phyloP scores from a whole-genome alignment of 1,140 invertebrate genomes.

The Chironomus striatipennis region DNA sequence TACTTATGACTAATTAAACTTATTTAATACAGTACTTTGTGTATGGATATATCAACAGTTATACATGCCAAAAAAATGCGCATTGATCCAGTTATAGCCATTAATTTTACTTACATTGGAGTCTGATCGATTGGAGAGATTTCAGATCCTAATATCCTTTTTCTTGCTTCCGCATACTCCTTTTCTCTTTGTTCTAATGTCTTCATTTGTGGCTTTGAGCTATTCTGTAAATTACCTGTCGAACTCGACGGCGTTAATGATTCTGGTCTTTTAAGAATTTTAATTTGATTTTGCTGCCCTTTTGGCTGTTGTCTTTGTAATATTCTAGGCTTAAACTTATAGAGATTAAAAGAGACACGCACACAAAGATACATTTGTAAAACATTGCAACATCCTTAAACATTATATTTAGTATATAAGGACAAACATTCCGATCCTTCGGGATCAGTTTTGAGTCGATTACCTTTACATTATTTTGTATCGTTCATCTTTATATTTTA shows the following conservation, averaged over 20 bases:
- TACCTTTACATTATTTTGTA: too few species aligned
- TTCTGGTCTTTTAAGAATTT: constrained; percentile 51
- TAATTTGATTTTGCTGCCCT: constrained; percentile 35
- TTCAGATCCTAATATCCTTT: constrained; percentile 70
- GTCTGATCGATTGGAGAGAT: constrained; percentile 59
- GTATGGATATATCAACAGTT: too few species aligned
- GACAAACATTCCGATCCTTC: too few species aligned
- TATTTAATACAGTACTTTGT: too few species aligned
- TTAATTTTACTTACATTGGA: constrained; percentile 44
- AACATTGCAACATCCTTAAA: too few species aligned
- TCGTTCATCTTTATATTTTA: too few species aligned
- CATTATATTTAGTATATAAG: too few species aligned
- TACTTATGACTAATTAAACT: too few species aligned
- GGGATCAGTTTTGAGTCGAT: too few species aligned
- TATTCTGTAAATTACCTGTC: background rate
- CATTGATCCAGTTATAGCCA: background rate
- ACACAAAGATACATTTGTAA: too few species aligned
- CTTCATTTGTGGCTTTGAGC: constrained; percentile 62
- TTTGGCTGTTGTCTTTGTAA: constrained; percentile 57
- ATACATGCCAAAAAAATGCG: too few species aligned
- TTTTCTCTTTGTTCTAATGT: constrained; percentile 78
- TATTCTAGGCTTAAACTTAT: constrained; percentile 72
- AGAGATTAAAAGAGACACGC: too few species aligned
- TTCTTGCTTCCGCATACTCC: constrained; percentile 76
- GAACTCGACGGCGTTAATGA: constrained; percentile 29